Conservation (phyloP, 1,140 invertebrate genomes). For the Helicoverpa zea region DNA sequence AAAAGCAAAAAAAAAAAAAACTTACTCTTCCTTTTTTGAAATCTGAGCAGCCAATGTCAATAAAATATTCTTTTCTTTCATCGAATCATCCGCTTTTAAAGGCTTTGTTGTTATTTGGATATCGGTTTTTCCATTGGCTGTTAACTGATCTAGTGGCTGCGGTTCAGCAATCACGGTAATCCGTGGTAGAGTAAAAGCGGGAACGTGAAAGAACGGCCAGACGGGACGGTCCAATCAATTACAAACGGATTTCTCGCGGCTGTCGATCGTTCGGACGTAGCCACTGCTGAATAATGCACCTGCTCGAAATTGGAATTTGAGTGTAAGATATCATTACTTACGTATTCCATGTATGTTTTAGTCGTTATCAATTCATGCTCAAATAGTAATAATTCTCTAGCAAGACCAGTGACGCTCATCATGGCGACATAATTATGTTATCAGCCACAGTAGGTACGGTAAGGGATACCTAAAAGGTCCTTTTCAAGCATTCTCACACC, state of each 20-base stretch:
- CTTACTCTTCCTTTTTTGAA: not conserved
- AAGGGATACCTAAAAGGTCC: too few relatives aligned
- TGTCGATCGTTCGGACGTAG: slow-evolving; percentile 12
- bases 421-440: too few relatives aligned
- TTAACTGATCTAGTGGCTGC: slow-evolving; percentile 21
- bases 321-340: slow-evolving; percentile 19
- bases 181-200: not conserved
- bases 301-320: slow-evolving; percentile 7
- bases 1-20: not conserved
- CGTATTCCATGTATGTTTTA: not conserved
- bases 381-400: too few relatives aligned
- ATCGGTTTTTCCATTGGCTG: slow-evolving; percentile 20
- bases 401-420: too few relatives aligned
- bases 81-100: slow-evolving; percentile 13
- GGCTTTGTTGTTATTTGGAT: slow-evolving; percentile 1
- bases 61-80: slow-evolving; percentile 2
- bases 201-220: slow-evolving; percentile 21
- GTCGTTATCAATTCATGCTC: too few relatives aligned
- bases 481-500: too few relatives aligned
- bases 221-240: slow-evolving; percentile 25
- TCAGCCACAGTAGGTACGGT: too few relatives aligned
- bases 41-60: not conserved
- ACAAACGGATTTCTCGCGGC: slow-evolving; percentile 23
- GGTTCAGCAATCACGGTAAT: slow-evolving; percentile 13
- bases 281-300: slow-evolving; percentile 11